phyloP scores from a whole-genome alignment of 23 tunicate species.

The Clavelina lepadiformis region DNA sequence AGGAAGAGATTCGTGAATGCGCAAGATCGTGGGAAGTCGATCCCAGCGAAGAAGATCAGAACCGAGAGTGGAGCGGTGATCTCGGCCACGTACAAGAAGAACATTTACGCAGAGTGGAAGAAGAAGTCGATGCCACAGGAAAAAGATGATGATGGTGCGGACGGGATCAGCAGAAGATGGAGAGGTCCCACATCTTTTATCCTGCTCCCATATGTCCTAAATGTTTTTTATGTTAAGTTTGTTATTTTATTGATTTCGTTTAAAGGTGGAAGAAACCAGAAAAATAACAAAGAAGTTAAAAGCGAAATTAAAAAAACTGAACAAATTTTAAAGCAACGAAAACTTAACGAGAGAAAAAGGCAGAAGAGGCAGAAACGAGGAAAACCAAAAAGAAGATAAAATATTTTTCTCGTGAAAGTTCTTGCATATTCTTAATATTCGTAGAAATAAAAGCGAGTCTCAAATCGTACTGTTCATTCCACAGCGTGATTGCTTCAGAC shows the following conservation, averaged over 20 bases:
- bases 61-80: conserved; percentile 96
- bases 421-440: too few relatives aligned
- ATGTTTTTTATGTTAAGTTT: neutral
- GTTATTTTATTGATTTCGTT: neutral
- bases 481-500: too few relatives aligned
- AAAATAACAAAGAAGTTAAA: conserved; percentile 16
- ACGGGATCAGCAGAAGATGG: conserved; percentile 31
- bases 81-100: conserved; percentile 78
- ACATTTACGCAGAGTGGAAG: conserved; percentile 81
- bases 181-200: too few relatives aligned
- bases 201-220: too few relatives aligned
- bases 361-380: conserved; percentile 26
- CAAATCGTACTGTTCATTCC: too few relatives aligned
- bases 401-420: too few relatives aligned
- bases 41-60: conserved; percentile 68
- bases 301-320: conserved; percentile 79
- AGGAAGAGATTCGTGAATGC: conserved; percentile 83
- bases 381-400: conserved; percentile 2
- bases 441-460: too few relatives aligned
- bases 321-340: conserved; percentile 71
- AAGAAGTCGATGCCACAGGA: conserved; percentile 73
- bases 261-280: conserved; percentile 9
- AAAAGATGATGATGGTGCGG: conserved; percentile 29
- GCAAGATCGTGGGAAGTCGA: conserved; percentile 25
- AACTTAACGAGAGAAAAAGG: conserved; percentile 39